Base-by-base conservation (phyloP, 2,888 invertebrate genomes). In the Euplexia lucipara region DNA sequence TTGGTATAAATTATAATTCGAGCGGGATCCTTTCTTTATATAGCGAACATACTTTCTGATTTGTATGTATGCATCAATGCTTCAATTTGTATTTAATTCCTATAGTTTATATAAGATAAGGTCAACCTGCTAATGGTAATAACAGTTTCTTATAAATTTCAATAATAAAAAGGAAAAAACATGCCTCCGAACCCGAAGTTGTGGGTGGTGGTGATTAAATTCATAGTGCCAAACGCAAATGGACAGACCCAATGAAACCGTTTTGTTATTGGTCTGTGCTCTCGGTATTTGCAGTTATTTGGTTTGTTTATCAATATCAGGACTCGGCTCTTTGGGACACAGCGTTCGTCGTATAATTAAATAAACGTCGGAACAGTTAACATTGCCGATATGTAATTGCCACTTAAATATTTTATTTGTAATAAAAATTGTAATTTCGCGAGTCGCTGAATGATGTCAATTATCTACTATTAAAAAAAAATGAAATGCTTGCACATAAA, bases 151-250 rank as follows among this genome's bases (percentile, higher is more conserved):
- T 26, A 26, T 2, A 26, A 26, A 26, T 3, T 26, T 26, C 5
- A 26, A 26, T 2, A 26, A 26, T 26, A 26, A 26, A 26, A 26
- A 26, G 26, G 5, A 26, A 26, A 26, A 26, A 5, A 26, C n/a
- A 26, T 26, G 26, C 26, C 26, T 37, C 30, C 5, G 30, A 10
- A 45, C 39, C 32, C 53, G 51, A 58, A 62, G 34, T 10, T 42
- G 53, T 30, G 52, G 30, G 22, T 44, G 10, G 62, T 65, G n/a
- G n/a, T n/a, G n/a, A 62, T 74, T 66, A 54, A 42, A 62, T 56
- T 48, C 56, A 51, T 41, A 44, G 49, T 57, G 44, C n/a, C 49
- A 26, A 60, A 54, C 5, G 45, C 41, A 54, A 67, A 64, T 53
- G 51, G 44, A 58, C 41, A 56, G 35, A 48, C 10, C 18, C 30